phyloP scores from a whole-genome alignment of 2,797 vertebrate genomes.

The Lateolabrax maculatus region DNA sequence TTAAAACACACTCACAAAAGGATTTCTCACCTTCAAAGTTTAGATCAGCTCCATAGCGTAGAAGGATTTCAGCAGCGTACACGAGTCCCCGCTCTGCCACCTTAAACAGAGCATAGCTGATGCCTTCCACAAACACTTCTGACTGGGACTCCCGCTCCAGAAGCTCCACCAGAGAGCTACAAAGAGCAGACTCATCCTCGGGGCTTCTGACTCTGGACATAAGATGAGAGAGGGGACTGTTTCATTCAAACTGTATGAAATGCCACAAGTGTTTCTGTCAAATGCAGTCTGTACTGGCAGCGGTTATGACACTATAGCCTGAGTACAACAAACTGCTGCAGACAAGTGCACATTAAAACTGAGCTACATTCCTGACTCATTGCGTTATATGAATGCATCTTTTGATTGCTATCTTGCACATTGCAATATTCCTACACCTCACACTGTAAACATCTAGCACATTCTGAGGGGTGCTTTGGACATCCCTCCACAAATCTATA shows the following conservation, averaged over 20 bases:
- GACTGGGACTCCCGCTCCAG: constrained; percentile 91
- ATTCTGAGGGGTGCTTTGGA: too few relatives aligned
- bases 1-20: background rate
- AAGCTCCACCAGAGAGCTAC: constrained; percentile 84
- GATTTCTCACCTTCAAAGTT: constrained; percentile 91
- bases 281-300: background rate
- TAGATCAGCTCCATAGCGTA: constrained; percentile 90
- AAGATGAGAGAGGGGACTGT: background rate
- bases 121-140: constrained; percentile 89
- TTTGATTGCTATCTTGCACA: too few relatives aligned
- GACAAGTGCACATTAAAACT: background rate
- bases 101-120: constrained; percentile 93
- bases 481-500: too few relatives aligned
- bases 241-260: background rate
- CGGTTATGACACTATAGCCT: background rate
- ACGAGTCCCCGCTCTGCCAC: constrained; percentile 90
- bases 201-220: constrained; percentile 53
- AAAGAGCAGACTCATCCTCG: constrained; percentile 70
- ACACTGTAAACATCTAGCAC: too few relatives aligned
- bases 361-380: too few relatives aligned
- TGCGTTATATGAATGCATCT: too few relatives aligned
- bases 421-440: too few relatives aligned
- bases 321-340: background rate
- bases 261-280: background rate
- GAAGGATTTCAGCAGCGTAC: constrained; percentile 86